These are phyloP conservation scores for Enoplosus armatus DNA, from an alignment of 2,797 vertebrate species.

Conservation along the genomic window DNA sequence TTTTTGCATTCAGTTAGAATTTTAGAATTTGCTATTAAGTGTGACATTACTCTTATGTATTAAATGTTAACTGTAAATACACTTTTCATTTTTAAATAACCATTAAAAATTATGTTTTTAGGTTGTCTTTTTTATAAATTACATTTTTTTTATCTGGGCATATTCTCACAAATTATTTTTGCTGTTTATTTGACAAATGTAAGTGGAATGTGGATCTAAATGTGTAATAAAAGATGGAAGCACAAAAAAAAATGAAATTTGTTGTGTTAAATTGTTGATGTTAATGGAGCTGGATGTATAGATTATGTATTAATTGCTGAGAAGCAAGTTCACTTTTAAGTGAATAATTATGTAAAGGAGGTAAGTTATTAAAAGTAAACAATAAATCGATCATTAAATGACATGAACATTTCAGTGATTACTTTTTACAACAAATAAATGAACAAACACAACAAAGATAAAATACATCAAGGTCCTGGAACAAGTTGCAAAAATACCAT, in stretches of 20 bases:
- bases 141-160: constrained; percentile 35
- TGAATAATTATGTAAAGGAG: neutral
- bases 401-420: neutral
- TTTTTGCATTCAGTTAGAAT: constrained; percentile 49
- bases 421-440: neutral
- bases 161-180: constrained; percentile 15
- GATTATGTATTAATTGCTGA: neutral
- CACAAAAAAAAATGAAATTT: neutral
- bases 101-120: constrained; percentile 10
- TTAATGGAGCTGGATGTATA: neutral
- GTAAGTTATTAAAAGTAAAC: neutral
- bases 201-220: constrained; percentile 60
- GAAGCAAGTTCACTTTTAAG: neutral
- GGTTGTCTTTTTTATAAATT: constrained; percentile 13
- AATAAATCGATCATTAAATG: neutral
- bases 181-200: constrained; percentile 48
- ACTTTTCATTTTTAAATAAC: constrained; percentile 66
- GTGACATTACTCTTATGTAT: constrained; percentile 34
- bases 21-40: constrained; percentile 38
- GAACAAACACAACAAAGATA: neutral
- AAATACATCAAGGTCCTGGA: neutral
- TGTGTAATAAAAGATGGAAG: constrained; percentile 70
- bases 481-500: neutral
- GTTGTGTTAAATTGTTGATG: constrained; percentile 10
- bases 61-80: constrained; percentile 57